Base-by-base conservation (phyloP, 2,113 vertebrate species). In the Erpornis zantholeuca region DNA sequence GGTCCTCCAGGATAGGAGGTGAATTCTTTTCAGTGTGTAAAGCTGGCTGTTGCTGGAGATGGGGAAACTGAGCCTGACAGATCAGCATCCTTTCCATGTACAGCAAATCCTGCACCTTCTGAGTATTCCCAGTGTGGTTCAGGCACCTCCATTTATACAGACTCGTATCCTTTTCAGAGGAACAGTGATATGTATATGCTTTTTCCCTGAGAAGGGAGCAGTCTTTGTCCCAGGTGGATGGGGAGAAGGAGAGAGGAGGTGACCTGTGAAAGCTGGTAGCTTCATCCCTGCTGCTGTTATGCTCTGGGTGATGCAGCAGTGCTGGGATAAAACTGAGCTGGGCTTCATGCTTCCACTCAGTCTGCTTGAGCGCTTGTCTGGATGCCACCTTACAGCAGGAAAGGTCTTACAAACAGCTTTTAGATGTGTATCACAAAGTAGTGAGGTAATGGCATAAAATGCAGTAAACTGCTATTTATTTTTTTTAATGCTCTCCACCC, bases 381-480 rank as follows among this genome's bases (percentile, higher is more conserved):
- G 66, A 81, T 91, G 80, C 68, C 49, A 70, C 61, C 57, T 84
- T 57, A 28, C 38, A 75, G 35, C 44, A 47, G 76, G 47, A 80
- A 65, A 77, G 82, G 78, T 90, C 75, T 86, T 52, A 60, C 38
- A 72, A 81, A 56, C 53, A 86, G 85, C 92, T 95, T 93, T 96
- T 93, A 92, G 86, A 45, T 80, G 49, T 92, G 72, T 96, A 45
- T 95, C 86, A 64, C 45, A 88, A 66, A 86, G 79, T 69, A 81
- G 71, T 84, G 76, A 96, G 89, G 82, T 90, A 96, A 94, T 80
- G 79, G 81, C 61, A 88, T 84, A 84, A 96, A 94, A 92, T 49
- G 82, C 71, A 76, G 82, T 79, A 95, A 87, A 82, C 57, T 73
- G 45, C 64, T 84, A 28, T 81, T 91, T 94, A 15, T 47, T 90